These are phyloP conservation scores for Meleagris gallopavo DNA, from an alignment of 2,113 vertebrate genomes.

Conservation along the genomic window DNA sequence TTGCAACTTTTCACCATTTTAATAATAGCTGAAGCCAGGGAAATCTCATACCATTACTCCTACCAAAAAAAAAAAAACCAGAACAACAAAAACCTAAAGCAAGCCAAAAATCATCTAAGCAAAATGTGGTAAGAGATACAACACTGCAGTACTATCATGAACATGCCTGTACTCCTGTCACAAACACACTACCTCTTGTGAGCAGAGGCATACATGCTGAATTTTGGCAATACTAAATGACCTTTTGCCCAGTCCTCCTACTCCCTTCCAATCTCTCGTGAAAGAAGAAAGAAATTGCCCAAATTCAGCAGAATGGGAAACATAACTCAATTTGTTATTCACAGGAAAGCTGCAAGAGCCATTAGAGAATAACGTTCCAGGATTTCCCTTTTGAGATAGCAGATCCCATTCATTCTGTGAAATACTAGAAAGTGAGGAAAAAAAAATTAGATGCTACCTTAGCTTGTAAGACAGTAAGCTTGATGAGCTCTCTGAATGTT, in stretches of 20 bases:
- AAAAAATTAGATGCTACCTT: slow-evolving; percentile 71
- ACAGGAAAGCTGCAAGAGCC: not conserved
- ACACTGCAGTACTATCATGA: not conserved
- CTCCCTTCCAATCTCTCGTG: not conserved
- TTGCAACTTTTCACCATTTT: slow-evolving; percentile 15
- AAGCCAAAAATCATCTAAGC: slow-evolving; percentile 34
- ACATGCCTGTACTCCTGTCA: not conserved
- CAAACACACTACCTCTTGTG: slow-evolving; percentile 7
- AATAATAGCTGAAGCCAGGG: slow-evolving; percentile 26
- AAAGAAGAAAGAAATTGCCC: slow-evolving; percentile 20
- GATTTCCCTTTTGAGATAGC: not conserved
- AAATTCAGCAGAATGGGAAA: slow-evolving; percentile 8
- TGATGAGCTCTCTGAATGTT: slow-evolving; percentile 81
- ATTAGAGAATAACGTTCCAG: not conserved
- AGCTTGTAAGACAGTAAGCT: slow-evolving; percentile 83
- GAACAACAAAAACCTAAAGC: not conserved
- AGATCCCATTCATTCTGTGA: not conserved
- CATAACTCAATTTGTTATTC: not conserved
- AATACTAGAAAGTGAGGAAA: not conserved
- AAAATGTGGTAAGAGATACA: not conserved
- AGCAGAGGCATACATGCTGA: not conserved
- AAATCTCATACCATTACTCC: not conserved
- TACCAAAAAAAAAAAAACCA: slow-evolving; percentile 1
- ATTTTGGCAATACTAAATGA: slow-evolving; percentile 17
- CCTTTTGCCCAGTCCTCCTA: not conserved